These are phyloP conservation scores for Holothuria scabra DNA, from an alignment of 53 echinoderm and acorn worm genomes.

Conservation along the genomic window DNA sequence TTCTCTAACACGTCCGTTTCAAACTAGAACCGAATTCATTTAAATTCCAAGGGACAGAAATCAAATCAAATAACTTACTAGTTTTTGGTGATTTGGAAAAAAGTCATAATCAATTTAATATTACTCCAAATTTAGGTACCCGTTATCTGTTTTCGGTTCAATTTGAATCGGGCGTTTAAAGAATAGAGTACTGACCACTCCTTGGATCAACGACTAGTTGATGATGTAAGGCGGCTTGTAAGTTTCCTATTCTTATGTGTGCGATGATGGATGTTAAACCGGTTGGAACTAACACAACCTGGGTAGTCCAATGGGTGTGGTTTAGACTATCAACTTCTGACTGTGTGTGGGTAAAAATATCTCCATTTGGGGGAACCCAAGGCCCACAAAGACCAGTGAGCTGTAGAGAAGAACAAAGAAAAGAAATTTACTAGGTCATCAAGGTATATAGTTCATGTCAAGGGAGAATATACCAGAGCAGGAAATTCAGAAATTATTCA, in stretches of 20 bases:
- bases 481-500: too few relatives aligned
- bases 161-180: background rate
- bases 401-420: background rate
- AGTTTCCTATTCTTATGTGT: slow-evolving; percentile 88
- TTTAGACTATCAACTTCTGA: slow-evolving; percentile 72
- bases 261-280: slow-evolving; percentile 95
- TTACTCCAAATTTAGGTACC: too few relatives aligned
- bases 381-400: slow-evolving; percentile 81
- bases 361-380: slow-evolving; percentile 91
- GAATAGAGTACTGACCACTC: slow-evolving; percentile 63
- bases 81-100: too few relatives aligned
- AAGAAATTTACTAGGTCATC: background rate
- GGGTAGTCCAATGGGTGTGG: slow-evolving; percentile 72
- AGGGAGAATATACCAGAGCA: too few relatives aligned
- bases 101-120: too few relatives aligned
- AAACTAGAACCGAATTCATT: too few relatives aligned
- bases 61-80: too few relatives aligned
- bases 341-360: slow-evolving; percentile 92
- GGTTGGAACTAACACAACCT: slow-evolving; percentile 71
- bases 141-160: too few relatives aligned
- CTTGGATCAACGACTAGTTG: slow-evolving; percentile 68
- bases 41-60: too few relatives aligned
- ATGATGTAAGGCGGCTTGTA: slow-evolving; percentile 89
- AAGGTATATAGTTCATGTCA: too few relatives aligned
- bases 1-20: too few relatives aligned